A percentile compares a stretch with the other conserved stretches of the same genome.
These are phyloP conservation scores for Drosophila navojoa DNA, from an alignment of 1,140 invertebrate species.

Conservation along the genomic window DNA sequence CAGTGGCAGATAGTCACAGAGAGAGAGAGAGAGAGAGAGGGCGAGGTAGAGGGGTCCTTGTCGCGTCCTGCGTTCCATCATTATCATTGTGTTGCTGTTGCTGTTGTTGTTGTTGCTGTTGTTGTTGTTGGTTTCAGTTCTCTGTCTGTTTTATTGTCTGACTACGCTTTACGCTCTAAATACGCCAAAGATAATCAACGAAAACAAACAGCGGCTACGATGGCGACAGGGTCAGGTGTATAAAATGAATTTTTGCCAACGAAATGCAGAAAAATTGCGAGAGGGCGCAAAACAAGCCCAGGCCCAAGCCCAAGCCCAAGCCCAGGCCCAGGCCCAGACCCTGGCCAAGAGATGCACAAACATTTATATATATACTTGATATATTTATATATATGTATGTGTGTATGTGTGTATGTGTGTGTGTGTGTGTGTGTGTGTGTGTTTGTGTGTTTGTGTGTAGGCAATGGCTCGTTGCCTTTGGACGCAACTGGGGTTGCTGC, in stretches of 20 bases:
- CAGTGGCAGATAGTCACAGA: too few relatives aligned
- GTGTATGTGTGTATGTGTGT: not conserved
- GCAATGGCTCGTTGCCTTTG: slow-evolving; percentile 40
- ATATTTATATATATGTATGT: slow-evolving; percentile 2
- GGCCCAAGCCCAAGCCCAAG: not conserved
- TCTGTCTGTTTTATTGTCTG: slow-evolving; percentile 56
- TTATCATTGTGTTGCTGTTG: slow-evolving; percentile 30
- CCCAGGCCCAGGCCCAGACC: slow-evolving; percentile 7
- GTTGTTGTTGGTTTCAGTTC: not conserved
- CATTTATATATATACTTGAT: not conserved
- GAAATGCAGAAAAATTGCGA: not conserved
- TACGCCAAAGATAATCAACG: slow-evolving; percentile 83
- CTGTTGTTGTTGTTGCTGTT: slow-evolving; percentile 55
- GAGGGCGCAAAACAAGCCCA: not conserved
- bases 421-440: not conserved
- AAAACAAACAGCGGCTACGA: slow-evolving; percentile 76
- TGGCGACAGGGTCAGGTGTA: slow-evolving; percentile 77
- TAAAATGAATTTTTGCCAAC: slow-evolving; percentile 54
- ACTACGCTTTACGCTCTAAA: slow-evolving; percentile 84
- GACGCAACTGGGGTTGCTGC: slow-evolving; percentile 30
- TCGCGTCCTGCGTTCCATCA: slow-evolving; percentile 45
- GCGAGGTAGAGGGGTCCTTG: slow-evolving; percentile 2
- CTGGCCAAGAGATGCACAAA: slow-evolving; percentile 7
- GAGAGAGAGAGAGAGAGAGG: not conserved
- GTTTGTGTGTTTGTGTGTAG: not conserved